These are phyloP conservation scores for Sebastes fasciatus DNA, from an alignment of 2,113 vertebrate species.

Conservation along the genomic window DNA sequence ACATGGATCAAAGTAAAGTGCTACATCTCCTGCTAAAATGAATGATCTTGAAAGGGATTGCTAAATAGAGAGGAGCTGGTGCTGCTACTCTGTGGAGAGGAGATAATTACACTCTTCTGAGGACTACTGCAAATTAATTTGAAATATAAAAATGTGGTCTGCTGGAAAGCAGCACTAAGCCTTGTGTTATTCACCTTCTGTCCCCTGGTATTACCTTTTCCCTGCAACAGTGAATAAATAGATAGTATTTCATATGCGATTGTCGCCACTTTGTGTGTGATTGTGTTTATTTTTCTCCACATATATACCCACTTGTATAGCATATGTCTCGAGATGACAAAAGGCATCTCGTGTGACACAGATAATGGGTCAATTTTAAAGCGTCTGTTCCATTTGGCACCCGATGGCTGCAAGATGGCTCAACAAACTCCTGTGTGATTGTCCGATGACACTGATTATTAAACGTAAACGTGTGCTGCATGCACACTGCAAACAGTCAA, in stretches of 20 bases:
- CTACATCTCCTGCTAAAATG: conserved; percentile 79
- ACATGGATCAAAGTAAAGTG: conserved; percentile 83
- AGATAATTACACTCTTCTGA: conserved; percentile 50
- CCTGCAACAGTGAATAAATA: background rate
- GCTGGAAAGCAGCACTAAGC: conserved; percentile 14
- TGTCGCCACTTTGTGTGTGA: conserved; percentile 1
- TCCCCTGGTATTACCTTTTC: background rate
- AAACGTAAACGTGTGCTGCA: background rate
- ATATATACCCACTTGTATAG: background rate
- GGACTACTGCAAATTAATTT: conserved; percentile 42
- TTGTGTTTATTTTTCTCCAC: background rate
- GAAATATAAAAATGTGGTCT: conserved; percentile 26
- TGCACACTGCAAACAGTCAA: background rate
- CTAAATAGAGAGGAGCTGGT: conserved; percentile 44
- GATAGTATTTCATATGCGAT: background rate
- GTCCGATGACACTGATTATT: conserved; percentile 33
- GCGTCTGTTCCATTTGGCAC: conserved; percentile 32
- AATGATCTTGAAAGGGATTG: conserved; percentile 65
- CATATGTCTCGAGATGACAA: conserved; percentile 23
- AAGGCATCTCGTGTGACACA: conserved; percentile 25
- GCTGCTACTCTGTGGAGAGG: conserved; percentile 35
- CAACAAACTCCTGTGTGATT: conserved; percentile 12
- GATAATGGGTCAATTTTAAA: conserved; percentile 48
- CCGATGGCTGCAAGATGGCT: conserved; percentile 12
- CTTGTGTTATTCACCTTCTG: background rate